A percentile compares a stretch with the other conserved stretches of the same genome.
Conservation (phyloP, 2,113 vertebrate species). For the Mesembrinibis cayennensis region DNA sequence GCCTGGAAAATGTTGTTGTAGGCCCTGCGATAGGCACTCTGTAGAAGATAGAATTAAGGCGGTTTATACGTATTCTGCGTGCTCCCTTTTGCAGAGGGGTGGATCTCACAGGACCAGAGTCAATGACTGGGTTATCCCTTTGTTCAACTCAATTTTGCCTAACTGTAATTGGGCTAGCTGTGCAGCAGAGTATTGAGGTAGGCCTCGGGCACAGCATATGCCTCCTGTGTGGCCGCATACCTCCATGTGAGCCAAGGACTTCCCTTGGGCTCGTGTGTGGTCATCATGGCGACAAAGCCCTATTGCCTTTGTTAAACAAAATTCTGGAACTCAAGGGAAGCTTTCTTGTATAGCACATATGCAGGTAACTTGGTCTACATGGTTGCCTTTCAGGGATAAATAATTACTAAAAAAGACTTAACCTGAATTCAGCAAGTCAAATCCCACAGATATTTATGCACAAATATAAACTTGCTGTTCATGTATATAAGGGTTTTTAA, state of each 20-base stretch:
- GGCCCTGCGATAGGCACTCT: background rate
- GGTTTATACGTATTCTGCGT: background rate
- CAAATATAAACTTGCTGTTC: background rate
- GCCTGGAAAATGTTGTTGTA: background rate
- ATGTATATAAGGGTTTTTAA: rapidly evolving
- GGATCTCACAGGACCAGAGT: background rate
- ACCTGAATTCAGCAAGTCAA: background rate
- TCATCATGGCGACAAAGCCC: background rate
- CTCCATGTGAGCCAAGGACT: too few species aligned
- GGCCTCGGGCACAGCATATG: background rate
- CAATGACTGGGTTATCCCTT: background rate
- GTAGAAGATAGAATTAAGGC: background rate
- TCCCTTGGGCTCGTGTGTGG: background rate
- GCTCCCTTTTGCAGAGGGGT: background rate
- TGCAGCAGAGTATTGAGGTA: background rate
- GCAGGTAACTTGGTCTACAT: background rate
- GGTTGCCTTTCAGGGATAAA: background rate
- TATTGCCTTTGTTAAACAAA: background rate
- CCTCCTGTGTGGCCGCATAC: background rate
- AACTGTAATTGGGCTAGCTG: background rate
- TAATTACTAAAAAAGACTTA: background rate
- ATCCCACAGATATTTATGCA: background rate
- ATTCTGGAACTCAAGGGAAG: background rate
- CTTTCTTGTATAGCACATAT: background rate
- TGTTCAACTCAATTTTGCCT: background rate